phyloP scores from a whole-genome alignment of 2,888 invertebrate genomes.

The Capitulum mitella region DNA sequence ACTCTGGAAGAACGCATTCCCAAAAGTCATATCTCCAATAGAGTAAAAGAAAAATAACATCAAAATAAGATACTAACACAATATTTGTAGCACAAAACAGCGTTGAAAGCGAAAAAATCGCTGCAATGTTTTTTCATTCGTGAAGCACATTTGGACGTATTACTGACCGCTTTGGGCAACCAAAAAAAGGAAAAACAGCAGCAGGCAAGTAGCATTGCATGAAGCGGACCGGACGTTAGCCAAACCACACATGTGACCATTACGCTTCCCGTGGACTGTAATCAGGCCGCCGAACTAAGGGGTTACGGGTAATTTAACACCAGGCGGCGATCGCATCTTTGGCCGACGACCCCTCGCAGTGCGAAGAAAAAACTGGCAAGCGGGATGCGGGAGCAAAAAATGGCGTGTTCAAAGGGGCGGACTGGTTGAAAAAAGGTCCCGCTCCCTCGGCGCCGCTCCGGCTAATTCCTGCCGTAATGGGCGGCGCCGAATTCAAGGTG shows the following conservation, averaged over 20 bases:
- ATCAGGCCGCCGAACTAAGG: background rate
- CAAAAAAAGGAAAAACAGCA: background rate
- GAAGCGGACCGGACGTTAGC: background rate
- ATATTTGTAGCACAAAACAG: too few relatives aligned
- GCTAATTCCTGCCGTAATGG: background rate
- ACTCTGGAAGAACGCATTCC: too few relatives aligned
- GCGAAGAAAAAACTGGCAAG: background rate
- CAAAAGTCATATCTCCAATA: too few relatives aligned
- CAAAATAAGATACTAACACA: too few relatives aligned
- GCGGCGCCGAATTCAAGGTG: background rate
- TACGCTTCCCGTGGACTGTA: conserved; percentile 13
- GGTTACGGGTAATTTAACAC: background rate
- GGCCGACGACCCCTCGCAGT: conserved; percentile 1
- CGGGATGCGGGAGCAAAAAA: conserved; percentile 7
- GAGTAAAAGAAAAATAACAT: too few relatives aligned
- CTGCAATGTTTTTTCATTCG: too few relatives aligned
- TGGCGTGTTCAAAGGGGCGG: conserved; percentile 2
- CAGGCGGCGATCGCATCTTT: conserved; percentile 10
- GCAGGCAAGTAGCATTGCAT: background rate
- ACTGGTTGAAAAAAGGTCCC: background rate
- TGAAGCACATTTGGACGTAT: too few relatives aligned
- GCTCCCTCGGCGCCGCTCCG: background rate
- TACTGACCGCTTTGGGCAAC: too few relatives aligned
- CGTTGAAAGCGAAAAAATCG: too few relatives aligned
- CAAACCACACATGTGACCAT: background rate